phyloP scores from a whole-genome alignment of 1,140 invertebrate species.

The Papilio polytes region DNA sequence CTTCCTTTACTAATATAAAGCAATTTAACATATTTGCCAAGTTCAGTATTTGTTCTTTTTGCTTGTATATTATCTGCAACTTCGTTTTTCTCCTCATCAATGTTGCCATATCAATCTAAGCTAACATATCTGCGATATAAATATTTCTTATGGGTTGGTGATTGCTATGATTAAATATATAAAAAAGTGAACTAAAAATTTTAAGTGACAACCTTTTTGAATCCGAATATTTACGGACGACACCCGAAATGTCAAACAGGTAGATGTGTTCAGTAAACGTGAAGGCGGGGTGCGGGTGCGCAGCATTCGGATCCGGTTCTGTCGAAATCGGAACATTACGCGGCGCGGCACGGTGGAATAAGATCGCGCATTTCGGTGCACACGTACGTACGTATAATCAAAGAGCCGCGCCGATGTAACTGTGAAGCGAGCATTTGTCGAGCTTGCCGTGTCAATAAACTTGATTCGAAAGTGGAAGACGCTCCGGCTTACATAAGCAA shows the following conservation, averaged over 20 bases:
- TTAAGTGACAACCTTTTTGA: not conserved
- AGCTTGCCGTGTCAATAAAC: slow-evolving; percentile 83
- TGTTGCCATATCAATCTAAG: not conserved
- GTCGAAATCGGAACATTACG: slow-evolving; percentile 61
- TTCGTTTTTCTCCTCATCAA: not conserved
- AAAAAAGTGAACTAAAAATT: not conserved
- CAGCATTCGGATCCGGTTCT: slow-evolving; percentile 57
- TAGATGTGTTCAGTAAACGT: slow-evolving; percentile 53
- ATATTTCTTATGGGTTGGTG: not conserved
- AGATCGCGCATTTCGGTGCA: slow-evolving; percentile 56
- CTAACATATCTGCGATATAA: not conserved
- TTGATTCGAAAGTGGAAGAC: slow-evolving; percentile 84
- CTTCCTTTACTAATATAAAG: not conserved
- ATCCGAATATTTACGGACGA: slow-evolving; percentile 18
- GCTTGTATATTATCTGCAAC: not conserved
- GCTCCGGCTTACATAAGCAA: slow-evolving; percentile 81
- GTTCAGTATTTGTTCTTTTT: not conserved
- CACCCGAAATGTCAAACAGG: slow-evolving; percentile 39
- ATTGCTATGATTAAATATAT: not conserved
- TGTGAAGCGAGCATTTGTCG: slow-evolving; percentile 79
- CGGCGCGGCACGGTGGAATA: slow-evolving; percentile 46
- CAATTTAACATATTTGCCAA: not conserved
- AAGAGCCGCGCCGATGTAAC: slow-evolving; percentile 76
- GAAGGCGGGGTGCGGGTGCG: slow-evolving; percentile 45
- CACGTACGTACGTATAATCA: slow-evolving; percentile 61